Evolutionary conservation across 2,797 vertebrate genomes (phyloP).

Genomic region (Prionace glauca): DNA sequence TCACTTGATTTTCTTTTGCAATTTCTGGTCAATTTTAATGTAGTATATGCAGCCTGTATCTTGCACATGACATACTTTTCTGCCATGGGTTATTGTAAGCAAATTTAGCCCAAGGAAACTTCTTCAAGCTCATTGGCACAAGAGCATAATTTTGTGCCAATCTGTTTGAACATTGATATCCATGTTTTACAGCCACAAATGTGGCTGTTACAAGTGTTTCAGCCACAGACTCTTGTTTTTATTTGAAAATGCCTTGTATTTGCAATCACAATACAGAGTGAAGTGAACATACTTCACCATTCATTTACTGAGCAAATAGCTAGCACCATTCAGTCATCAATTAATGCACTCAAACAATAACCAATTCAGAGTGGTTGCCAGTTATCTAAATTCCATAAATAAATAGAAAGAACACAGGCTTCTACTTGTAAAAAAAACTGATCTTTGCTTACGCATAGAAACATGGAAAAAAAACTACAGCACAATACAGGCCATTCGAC

Average conservation of each 20-base stretch:
- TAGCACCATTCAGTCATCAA: neutral
- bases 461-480: too few relatives aligned
- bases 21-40: neutral
- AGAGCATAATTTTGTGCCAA: neutral
- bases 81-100: too few relatives aligned
- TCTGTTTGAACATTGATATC: too few relatives aligned
- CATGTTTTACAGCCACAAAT: too few relatives aligned
- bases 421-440: neutral
- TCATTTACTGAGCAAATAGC: neutral
- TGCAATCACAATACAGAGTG: too few relatives aligned
- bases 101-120: neutral
- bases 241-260: neutral
- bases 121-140: neutral
- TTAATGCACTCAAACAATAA: too few relatives aligned
- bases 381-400: neutral
- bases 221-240: neutral
- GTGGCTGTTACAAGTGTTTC: neutral
- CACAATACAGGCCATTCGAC: too few relatives aligned
- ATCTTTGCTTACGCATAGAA: too few relatives aligned
- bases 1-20: neutral
- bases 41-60: too few relatives aligned
- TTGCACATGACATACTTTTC: too few relatives aligned
- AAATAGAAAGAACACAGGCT: neutral
- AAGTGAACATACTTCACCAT: neutral
- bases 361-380: neutral